Evolutionary conservation across 2,888 invertebrate species (phyloP), one percentile per base, ranked within the genome.

Genomic region (Watsonalla cultraria): DNA sequence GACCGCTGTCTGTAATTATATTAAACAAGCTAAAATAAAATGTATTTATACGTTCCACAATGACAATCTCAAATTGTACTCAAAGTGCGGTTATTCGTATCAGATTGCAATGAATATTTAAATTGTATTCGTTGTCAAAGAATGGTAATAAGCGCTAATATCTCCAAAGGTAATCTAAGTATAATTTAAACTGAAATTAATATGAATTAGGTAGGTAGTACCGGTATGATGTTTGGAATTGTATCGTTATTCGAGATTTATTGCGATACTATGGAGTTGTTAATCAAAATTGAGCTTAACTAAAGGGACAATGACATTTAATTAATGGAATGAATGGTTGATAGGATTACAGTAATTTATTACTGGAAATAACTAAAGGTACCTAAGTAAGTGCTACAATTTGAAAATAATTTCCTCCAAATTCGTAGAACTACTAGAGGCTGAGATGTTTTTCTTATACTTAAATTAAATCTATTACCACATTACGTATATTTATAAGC

Each of bases 81-180:
- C 24, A 24, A 24, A 24, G 24, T 24, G 24, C 24, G 24, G 24
- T 24, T 24, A 64, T 67, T 62, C 66, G 62, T 76, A 76, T 75
- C 78, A 69, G 73, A 75, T 75, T 24, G 24, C 2, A 64, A 59
- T 65, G 62, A 58, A 61, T 66, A 73, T 71, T 79, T 76, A 78
- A 78, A 71, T 61, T 56, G 56, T 56, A 59, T 57, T 58, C 66
- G 50, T 49, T 53, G 70, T 60, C 67, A 72, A 76, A 74, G 72
- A 78, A 75, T 71, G 65, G 60, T 58, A 69, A 72, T 70, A 67
- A 76, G 76, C 69, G 66, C 61, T 67, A 67, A 70, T 72, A 68
- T 59, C 62, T 45, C 51, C 57, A 51, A 54, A 56, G 57, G 57
- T 62, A 59, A 58, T 62, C 55, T 54, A 39, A 51, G 48, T 53